Evolutionary conservation across 2,888 invertebrate species (phyloP).

Genomic region (Eueremaeus valkanovi): DNA sequence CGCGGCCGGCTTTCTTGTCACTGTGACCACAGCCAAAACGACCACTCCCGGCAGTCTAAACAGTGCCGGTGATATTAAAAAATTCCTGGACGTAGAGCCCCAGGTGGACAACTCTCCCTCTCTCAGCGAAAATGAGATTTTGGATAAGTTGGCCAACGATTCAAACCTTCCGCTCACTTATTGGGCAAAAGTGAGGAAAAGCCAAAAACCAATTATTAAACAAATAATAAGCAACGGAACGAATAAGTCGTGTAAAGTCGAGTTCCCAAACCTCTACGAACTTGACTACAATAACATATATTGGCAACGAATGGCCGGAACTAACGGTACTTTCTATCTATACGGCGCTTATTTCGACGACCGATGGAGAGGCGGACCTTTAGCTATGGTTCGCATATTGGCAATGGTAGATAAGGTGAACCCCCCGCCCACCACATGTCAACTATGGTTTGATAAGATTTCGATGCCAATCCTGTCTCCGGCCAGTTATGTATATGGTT

Average conservation of each 20-base stretch:
- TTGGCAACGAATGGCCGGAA: conserved; percentile 79
- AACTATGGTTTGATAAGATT: conserved; percentile 57
- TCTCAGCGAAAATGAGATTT: conserved; percentile 61
- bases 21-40: conserved; percentile 28
- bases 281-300: conserved; percentile 88
- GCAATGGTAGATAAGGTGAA: conserved; percentile 86
- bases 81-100: conserved; percentile 58
- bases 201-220: conserved; percentile 63
- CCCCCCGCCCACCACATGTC: conserved; percentile 63
- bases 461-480: conserved; percentile 71
- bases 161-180: conserved; percentile 79
- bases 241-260: conserved; percentile 51
- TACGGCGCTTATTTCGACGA: conserved; percentile 86
- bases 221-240: conserved; percentile 61
- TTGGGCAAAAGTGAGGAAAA: conserved; percentile 57
- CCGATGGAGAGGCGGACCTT: conserved; percentile 70
- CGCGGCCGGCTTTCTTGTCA: conserved; percentile 37
- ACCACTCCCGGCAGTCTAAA: not conserved
- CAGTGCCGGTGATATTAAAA: conserved; percentile 42
- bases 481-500: conserved; percentile 83
- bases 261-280: conserved; percentile 73
- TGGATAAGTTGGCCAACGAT: conserved; percentile 52
- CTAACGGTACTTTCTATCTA: conserved; percentile 73
- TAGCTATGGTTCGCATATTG: conserved; percentile 81
- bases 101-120: conserved; percentile 61